Evolutionary conservation across 1,140 invertebrate species (phyloP), one percentile per base, ranked within the genome.

Genomic region (Aculops lycopersici): DNA sequence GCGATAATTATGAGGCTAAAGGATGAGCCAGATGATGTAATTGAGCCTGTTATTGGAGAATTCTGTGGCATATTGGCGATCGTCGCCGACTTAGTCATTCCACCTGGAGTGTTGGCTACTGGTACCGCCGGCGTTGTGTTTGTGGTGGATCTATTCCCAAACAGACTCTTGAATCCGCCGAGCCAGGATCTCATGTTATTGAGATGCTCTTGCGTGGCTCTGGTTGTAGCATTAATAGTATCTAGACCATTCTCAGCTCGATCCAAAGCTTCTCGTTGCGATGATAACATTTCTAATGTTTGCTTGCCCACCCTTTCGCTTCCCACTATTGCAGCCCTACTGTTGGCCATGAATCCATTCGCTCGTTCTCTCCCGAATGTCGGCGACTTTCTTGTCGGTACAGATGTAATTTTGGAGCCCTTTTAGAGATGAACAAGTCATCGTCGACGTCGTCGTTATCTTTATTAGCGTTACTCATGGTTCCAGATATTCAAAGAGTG

Each of bases 161-260:
- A 63, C 53, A 76, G 81, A 59, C 80, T 84, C 53, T 79, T 83
- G 2, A 86, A 61, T 38, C 78, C 75, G 48, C 78, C 76, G 61
- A 86, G 84, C 0, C 84, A 72, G 53, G 76, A 81, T 54, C 90
- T 90, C 40, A 92, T 78, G 31, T 74, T 76, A 60, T 81, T 84
- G 36, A 94, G 69, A 60, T 88, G 80, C 52, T 79, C 80, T 51
- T 92, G 81, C 48, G 80, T 86, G 44, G 72, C 71, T 43, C 76
- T 67, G 37, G 86, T 58, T 4, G 76, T 78, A 12, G 67, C 66
- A 53, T 86, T 84, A 38, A 92, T 90, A 52, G 80, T 72, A 55
- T 88, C 83, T 31, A 88, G 60, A 47, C 80, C 70, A 49, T 67
- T 69, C 49, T 83, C 78, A 1, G 80, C 79, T 54, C 72, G 73